phyloP scores from a whole-genome alignment of 2,797 vertebrate species.

The Bufotes viridis region DNA sequence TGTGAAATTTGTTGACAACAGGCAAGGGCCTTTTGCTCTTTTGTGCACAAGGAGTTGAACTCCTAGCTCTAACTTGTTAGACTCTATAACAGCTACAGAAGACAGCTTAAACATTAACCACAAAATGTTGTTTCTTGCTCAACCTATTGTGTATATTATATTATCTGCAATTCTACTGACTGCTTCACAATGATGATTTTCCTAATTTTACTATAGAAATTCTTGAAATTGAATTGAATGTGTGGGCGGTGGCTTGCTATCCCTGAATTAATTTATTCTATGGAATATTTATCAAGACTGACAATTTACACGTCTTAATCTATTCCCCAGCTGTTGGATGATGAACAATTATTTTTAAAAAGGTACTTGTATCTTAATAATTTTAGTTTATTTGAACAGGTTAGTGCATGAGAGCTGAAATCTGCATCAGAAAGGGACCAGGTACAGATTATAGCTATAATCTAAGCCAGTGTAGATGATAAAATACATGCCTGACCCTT shows the following conservation, averaged over 20 bases:
- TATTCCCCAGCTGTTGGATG: no score
- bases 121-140: neutral
- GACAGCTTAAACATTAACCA: neutral
- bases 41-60: constrained; percentile 15
- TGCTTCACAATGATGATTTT: neutral
- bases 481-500: no score
- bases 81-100: neutral
- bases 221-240: neutral
- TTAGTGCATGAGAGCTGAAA: no score
- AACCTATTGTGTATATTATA: neutral
- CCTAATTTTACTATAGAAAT: neutral
- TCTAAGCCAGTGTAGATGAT: no score
- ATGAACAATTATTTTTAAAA: no score
- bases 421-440: no score
- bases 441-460: no score
- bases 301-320: no score
- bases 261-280: neutral
- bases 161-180: neutral
- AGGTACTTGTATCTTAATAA: no score
- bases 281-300: no score
- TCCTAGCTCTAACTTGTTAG: constrained; percentile 14
- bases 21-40: constrained; percentile 30
- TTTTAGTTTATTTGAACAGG: no score
- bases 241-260: neutral
- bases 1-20: constrained; percentile 29